Base-by-base conservation (phyloP, 2,797 vertebrate genomes). In the Fistularia commersonii region DNA sequence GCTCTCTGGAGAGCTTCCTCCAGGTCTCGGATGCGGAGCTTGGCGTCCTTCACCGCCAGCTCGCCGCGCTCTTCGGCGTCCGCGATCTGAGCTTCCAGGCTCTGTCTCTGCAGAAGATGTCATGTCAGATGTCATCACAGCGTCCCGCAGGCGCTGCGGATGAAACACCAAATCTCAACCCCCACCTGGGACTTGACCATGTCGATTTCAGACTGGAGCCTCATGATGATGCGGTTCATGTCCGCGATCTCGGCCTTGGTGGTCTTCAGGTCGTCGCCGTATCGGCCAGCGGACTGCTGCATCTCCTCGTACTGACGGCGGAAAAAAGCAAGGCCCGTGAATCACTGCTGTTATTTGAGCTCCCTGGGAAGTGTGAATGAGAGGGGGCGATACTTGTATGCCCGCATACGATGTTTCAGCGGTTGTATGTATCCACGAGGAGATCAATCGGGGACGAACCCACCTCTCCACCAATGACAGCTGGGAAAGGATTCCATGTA, bases 1-100 rank as follows among this genome's bases (percentile, higher is more conserved):
- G 92, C 90, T 73, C 90, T 93, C 76, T 93, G 90, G 1, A 98
- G 86, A 48, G 94, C 94, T 0, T 71, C 84, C 58, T 98, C 93
- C 64, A 98, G 82, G 5, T 94, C 93, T 0, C 86, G 41, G 0
- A 96, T 67, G 53, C 92, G 92, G 34, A 90, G 87, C 48, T 76
- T 90, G 2, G 91, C 94, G 0, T 96, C 93, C 33, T 66, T 85
- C 41, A 92, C 49, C 0, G 88, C 77, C 0, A 60, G 14, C 61
- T 92, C 88, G 0, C 93, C 92, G 0, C 83, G 80, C 52, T 90
- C 80, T 64, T 87, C 85, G 0, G 81, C 80, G 64, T 90, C 88
- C 6, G 74, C 48, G 0, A 88, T 81, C 61, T 89, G 86, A 31
- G 44, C 15, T 48, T 86, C 82, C 44, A 88, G 48, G 54, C 32